Evolutionary conservation across 1,140 invertebrate genomes (phyloP), one percentile per base, ranked within the genome.

Genomic region (Drosophila paulistorum): DNA sequence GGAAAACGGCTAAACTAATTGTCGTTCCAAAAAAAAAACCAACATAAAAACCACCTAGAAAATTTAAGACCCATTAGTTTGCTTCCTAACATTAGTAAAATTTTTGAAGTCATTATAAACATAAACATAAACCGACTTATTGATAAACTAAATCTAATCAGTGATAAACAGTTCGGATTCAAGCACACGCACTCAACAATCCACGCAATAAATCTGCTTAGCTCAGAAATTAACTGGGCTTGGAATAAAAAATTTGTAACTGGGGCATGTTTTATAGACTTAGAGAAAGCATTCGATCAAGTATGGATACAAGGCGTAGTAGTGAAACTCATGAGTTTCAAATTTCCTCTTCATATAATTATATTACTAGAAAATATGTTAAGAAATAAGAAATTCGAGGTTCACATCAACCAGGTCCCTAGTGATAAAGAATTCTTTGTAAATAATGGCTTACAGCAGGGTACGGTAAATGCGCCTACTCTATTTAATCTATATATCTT

Each of bases 1-100:
- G 59, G 35, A 61, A 41, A 61, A 39, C 33, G 4, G 35, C 59
- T n/a, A 39, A 61, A 41, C n/a, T 61, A 41, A 39, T 61, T n/a
- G 20, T 61, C 20, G 42, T 61, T 11, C 59, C n/a, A n/a, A 41
- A 61, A 61, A 61, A 61, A 26, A 37, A 41, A 41, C 39, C 13
- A 41, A 59, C 4, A 61, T 37, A 61, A 61, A 61, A 42, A 41
- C 54, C 30, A 33, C n/a, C 7, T 61, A 37, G 35, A 41, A 35
- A 61, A 61, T 61, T 39, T 26, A 41, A 61, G 13, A n/a, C 35
- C 26, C 26, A n/a, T 5, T 26, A 26, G 26, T 26, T 26, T 5
- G 26, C 26, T 26, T 26, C 26, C 4, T 26, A 26, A 26, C 26
- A 26, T 26, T 13, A 33, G 17, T 37, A 35, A 61, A 37, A 37